Evolutionary conservation across 2,888 invertebrate species (phyloP).

Genomic region (Tenthredo notha): DNA sequence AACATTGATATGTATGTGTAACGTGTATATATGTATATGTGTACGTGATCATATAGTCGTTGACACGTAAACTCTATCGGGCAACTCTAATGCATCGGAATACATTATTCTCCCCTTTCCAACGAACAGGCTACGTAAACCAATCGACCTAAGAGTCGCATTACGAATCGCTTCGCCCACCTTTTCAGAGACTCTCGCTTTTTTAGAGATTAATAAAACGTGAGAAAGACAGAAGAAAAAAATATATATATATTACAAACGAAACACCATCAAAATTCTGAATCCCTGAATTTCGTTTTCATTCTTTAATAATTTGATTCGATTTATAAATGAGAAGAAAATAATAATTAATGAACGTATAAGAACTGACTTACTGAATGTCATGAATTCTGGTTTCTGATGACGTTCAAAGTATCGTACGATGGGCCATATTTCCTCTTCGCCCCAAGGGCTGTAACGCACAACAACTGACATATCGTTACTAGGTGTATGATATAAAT

Average conservation of each 20-base stretch:
- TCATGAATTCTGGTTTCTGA: background rate
- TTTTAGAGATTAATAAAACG: background rate
- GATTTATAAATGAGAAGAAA: too few species aligned
- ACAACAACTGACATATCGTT: conserved; percentile 42
- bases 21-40: background rate
- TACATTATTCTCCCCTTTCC: background rate
- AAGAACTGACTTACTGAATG: background rate
- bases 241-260: background rate
- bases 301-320: background rate
- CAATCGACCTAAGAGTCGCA: conserved; percentile 33
- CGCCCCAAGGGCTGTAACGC: conserved; percentile 14
- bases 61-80: background rate
- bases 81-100: conserved; percentile 2
- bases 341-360: background rate
- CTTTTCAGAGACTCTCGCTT: background rate
- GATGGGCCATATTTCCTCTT: background rate
- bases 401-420: background rate
- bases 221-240: background rate
- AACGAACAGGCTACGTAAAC: background rate
- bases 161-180: background rate
- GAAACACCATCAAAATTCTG: background rate
- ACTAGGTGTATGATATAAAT: background rate
- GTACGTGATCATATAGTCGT: background rate
- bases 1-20: background rate
- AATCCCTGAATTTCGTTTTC: background rate